phyloP scores from a whole-genome alignment of 1,140 invertebrate species.

The Drosophila paulistorum region DNA sequence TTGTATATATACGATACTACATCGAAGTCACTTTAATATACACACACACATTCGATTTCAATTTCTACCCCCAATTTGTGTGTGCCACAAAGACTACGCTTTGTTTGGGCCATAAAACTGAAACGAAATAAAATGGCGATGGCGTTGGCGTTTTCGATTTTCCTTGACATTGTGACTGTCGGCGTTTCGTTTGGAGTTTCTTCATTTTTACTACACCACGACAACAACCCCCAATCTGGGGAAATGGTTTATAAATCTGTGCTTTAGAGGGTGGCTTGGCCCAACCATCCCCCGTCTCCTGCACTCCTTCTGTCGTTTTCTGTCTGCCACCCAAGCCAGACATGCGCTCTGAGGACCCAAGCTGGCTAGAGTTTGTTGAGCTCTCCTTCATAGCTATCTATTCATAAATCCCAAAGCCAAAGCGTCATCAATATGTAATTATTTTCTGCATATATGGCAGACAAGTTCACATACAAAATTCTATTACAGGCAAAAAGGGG shows the following conservation, averaged over 20 bases:
- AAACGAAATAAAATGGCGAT: conserved; percentile 62
- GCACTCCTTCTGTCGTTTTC: conserved; percentile 29
- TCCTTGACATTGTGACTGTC: conserved; percentile 76
- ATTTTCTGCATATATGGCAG: conserved; percentile 48
- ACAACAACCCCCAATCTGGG: conserved; percentile 65
- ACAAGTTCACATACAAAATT: conserved; percentile 58
- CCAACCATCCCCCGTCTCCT: conserved; percentile 37
- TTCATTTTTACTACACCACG: conserved; percentile 59
- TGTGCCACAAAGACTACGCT: conserved; percentile 57
- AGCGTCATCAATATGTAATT: conserved; percentile 71
- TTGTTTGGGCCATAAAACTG: conserved; percentile 44
- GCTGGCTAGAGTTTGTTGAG: conserved; percentile 54
- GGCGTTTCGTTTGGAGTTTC: conserved; percentile 53
- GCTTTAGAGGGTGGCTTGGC: conserved; percentile 74
- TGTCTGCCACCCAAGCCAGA: conserved; percentile 58
- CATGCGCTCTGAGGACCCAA: conserved; percentile 69
- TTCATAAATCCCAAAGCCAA: conserved; percentile 63
- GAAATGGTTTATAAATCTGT: conserved; percentile 70
- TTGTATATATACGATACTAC: conserved; percentile 39
- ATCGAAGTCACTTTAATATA: conserved; percentile 52
- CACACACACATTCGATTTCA: conserved; percentile 3
- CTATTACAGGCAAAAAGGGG: conserved; percentile 42
- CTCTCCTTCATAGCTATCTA: conserved; percentile 56
- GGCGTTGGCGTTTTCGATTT: conserved; percentile 55
- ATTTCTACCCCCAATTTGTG: conserved; percentile 1